phyloP scores from a whole-genome alignment of 2,113 vertebrate species.

The Drymodes brunneopygia region DNA sequence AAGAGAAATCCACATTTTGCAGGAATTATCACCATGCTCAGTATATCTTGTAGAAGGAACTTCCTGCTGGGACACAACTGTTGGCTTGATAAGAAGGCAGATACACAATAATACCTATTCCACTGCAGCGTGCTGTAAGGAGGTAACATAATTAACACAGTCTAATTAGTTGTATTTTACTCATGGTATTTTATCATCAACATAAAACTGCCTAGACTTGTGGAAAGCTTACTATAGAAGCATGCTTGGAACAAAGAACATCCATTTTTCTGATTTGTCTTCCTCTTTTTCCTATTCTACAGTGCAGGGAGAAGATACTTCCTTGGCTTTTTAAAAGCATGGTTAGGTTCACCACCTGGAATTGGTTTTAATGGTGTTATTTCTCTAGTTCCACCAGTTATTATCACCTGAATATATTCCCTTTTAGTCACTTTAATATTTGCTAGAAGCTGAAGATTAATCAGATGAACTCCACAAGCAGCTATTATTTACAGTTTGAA shows the following conservation, averaged over 20 bases:
- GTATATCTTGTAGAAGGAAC: not conserved
- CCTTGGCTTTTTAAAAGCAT: not conserved
- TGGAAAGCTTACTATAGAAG: not conserved
- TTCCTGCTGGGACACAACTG: constrained; percentile 13
- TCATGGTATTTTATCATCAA: not conserved
- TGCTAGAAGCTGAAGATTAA: not conserved
- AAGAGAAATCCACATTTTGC: not conserved
- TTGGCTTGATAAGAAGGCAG: not conserved
- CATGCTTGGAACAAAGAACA: not conserved
- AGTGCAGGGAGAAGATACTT: not conserved
- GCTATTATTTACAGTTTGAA: not conserved
- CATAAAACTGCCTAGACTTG: not conserved
- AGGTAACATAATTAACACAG: not conserved
- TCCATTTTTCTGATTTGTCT: not conserved
- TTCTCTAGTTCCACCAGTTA: not conserved
- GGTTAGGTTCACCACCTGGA: not conserved
- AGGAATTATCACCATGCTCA: not conserved
- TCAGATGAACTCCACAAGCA: not conserved
- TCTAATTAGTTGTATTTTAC: not conserved
- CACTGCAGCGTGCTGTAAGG: not conserved
- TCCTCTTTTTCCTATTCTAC: not conserved
- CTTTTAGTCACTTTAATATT: not conserved
- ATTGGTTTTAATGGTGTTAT: not conserved
- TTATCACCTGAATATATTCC: not conserved
- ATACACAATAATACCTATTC: not conserved